Base-by-base conservation (phyloP, 2,113 vertebrate species). In the Notothenia coriiceps region DNA sequence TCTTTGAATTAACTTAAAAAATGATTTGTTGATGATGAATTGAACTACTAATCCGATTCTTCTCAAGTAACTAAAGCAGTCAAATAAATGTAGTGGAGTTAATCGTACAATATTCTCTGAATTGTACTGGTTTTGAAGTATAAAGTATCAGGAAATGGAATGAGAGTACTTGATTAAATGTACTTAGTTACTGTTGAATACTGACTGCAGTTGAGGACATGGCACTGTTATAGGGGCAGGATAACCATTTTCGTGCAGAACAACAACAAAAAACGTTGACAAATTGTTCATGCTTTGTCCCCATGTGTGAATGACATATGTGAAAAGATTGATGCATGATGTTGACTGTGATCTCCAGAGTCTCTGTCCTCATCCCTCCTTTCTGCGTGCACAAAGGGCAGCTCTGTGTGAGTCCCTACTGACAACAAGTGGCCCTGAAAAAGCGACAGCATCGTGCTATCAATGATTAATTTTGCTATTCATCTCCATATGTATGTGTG, bases 401-500 rank as follows among this genome's bases (percentile, higher is more conserved):
- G 51, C 66, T 76, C 68, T 20, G 46, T 65, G 29, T 59, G 29
- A 77, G 57, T 70, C 83, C 20, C 25, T 5, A 29, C 71, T 59
- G 80, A 87, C 86, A 90, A 89, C 79, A 87, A 86, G 81, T 80
- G 77, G 70, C 52, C 74, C 56, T 44, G 78, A 76, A 64, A 79
- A 77, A 44, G 62, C 14, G 49, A 60, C 80, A 69, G 70, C 78
- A 73, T 85, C 71, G 82, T 74, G 82, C 76, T 69, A 88, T 91
- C 82, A 77, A 86, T 91, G 82, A 90, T 89, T 84, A 25, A 91
- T 89, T 90, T 88, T 63, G 56, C 72, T 70, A 78, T 92, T 94
- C 80, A 90, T 93, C 86, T 87, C 82, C 88, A 86, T 91, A 84
- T 88, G 91, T 84, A 82, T 84, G 75, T 87, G 86, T 93, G 85